Evolutionary conservation across 2,888 invertebrate species (phyloP), one percentile per base, ranked within the genome.

Genomic region (Platynereis dumerilii): DNA sequence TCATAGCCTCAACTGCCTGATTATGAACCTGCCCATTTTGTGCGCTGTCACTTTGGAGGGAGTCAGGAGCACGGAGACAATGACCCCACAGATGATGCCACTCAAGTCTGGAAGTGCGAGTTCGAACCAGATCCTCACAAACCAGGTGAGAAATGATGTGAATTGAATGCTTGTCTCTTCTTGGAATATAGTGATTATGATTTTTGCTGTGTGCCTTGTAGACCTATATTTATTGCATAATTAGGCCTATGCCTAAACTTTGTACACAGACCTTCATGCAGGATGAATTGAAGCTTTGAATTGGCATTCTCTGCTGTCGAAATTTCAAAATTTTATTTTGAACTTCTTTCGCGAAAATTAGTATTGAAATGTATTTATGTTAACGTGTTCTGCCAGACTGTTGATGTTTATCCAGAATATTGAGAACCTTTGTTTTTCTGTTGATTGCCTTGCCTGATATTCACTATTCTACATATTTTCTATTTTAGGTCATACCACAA

Each of bases 41-140:
- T 86, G 5, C 78, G 86, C 44, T 85, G 85, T 67, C 86, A 87
- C 73, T 85, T 85, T 34, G 77, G 78, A 53, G 81, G 78, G 29
- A 84, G 84, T 60, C 28, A 61, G 24, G 61, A 61, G 42, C 55
- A 61, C 20, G 42, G 2, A 53, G 79, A 78, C 27, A 85, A 85
- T 63, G 82, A 85, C 70, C 80, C 83, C 1, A 78, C 80, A 22
- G 86, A 87, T 74, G 76, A 83, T 24, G 74, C 78, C 28, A 86
- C 86, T 0, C 86, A 86, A 73, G 83, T 86, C 0, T 87, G 86
- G 86, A 78, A 80, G 58, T 86, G 86, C 75, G 81, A 79, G 1
- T 86, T 87, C 76, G 84, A 86, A 66, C 87, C 86, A 1, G 73
- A 78, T 44, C 68, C 74, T 2, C 65, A 73, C 20, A 64, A 75